Base-by-base conservation (phyloP, 2,797 vertebrate genomes). In the Spatula clypeata region DNA sequence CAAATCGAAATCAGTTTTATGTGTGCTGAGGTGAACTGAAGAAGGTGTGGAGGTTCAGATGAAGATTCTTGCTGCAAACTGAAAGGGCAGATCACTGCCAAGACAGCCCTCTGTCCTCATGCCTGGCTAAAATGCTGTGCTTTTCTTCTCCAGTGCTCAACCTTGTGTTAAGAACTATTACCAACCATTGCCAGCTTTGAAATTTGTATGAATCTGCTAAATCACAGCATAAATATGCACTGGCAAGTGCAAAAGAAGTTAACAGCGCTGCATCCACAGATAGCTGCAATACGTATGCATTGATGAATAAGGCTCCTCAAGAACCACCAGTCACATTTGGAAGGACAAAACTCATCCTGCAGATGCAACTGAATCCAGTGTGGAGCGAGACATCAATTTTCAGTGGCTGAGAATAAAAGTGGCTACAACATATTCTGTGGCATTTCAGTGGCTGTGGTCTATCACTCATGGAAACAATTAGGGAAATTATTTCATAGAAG, bases 211-310 rank as follows among this genome's bases (percentile, higher is more conserved):
- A 7, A 42, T 42, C 69, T 42, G 21, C 34, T 24, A 31, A 55
- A 51, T 38, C 36, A 44, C 62, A 83, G 18, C 1, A 9, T 9
- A 53, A 80, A 18, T 18, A 1, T 3, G 26, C 4, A 0, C 6
- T 57, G 44, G 29, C 60, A 84, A 74, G 58, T 2, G 0, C 4
- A 1, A n/a, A 18, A 36, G 18, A 74, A 62, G 3, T 51, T 57
- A 69, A 17, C 2, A 64, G 34, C 0, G 0, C 29, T 58, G 34
- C 42, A 18, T 12, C 19, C 2, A 1, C 24, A 51, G 47, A n/a
- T 29, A 60, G 47, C 17, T 53, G 31, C 36, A 51, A 18, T 16
- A 14, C 15, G 14, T 3, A 8, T 23, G 4, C 0, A 0, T 6
- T 51, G 24, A 40, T 61, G 5, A 0, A 23, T 13, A 29, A 65